phyloP scores from a whole-genome alignment of 2,797 vertebrate species.

The Mus caroli region DNA sequence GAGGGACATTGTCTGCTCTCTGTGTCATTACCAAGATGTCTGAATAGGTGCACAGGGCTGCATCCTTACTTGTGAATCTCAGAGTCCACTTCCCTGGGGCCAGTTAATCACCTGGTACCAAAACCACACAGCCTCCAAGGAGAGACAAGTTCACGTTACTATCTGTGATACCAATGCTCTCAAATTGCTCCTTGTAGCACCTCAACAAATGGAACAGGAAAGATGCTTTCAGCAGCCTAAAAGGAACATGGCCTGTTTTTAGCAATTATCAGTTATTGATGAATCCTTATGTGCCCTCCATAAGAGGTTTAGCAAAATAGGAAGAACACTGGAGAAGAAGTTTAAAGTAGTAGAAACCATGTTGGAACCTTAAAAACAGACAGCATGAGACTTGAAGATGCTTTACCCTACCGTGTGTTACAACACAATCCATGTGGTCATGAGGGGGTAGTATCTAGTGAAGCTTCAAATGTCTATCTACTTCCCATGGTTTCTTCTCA shows the following conservation, averaged over 20 bases:
- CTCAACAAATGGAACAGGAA: background rate
- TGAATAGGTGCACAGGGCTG: background rate
- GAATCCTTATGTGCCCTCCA: background rate
- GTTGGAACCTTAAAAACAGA: background rate
- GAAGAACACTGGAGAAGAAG: background rate
- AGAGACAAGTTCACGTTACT: background rate
- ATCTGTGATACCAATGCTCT: background rate
- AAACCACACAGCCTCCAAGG: background rate
- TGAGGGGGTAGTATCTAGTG: background rate
- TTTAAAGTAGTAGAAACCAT: background rate
- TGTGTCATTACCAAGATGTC: background rate
- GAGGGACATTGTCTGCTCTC: background rate
- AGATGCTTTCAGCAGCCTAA: background rate
- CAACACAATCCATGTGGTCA: background rate
- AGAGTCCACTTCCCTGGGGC: background rate
- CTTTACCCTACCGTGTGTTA: background rate
- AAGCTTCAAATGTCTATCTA: too few relatives aligned
- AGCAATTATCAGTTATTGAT: constrained; percentile 35
- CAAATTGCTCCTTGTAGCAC: background rate
- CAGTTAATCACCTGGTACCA: too few relatives aligned
- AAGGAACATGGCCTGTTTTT: background rate
- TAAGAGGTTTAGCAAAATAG: constrained; percentile 17
- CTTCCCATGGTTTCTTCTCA: background rate
- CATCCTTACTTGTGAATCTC: background rate
- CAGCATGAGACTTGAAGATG: constrained; percentile 7